Conservation (phyloP, 2,888 invertebrate species). For the Odontomyia ornata region DNA sequence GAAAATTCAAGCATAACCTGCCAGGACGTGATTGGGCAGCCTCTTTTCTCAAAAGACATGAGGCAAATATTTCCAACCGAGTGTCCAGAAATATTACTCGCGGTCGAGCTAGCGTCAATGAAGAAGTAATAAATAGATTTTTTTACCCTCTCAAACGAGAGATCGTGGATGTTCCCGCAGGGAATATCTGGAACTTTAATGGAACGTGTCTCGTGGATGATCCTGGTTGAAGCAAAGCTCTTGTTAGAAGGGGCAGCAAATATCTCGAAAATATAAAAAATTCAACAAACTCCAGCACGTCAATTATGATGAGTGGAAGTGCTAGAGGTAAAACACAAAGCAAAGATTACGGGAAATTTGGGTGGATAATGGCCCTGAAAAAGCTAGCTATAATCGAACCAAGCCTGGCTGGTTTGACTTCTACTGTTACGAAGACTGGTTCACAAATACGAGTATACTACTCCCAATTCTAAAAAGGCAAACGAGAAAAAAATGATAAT, state of each 20-base stretch:
- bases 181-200: too few species aligned
- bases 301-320: background rate
- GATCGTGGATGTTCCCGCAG: too few species aligned
- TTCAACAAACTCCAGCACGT: background rate
- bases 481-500: too few species aligned
- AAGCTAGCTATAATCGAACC: background rate
- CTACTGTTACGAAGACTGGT: background rate
- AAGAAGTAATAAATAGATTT: conserved; percentile 5
- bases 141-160: background rate
- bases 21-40: too few species aligned
- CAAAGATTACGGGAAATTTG: background rate
- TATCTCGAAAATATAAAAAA: background rate
- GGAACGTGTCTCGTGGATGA: too few species aligned
- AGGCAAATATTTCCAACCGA: too few species aligned
- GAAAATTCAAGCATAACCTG: too few species aligned
- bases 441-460: background rate
- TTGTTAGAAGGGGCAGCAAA: background rate
- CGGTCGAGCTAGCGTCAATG: background rate
- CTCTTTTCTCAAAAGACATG: too few species aligned
- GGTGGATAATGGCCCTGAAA: background rate
- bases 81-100: background rate
- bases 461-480: too few species aligned
- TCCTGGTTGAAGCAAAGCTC: background rate
- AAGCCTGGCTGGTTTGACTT: background rate
- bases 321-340: background rate